Evolutionary conservation across 2,113 vertebrate genomes (phyloP).

Genomic region (Chloebia gouldiae): DNA sequence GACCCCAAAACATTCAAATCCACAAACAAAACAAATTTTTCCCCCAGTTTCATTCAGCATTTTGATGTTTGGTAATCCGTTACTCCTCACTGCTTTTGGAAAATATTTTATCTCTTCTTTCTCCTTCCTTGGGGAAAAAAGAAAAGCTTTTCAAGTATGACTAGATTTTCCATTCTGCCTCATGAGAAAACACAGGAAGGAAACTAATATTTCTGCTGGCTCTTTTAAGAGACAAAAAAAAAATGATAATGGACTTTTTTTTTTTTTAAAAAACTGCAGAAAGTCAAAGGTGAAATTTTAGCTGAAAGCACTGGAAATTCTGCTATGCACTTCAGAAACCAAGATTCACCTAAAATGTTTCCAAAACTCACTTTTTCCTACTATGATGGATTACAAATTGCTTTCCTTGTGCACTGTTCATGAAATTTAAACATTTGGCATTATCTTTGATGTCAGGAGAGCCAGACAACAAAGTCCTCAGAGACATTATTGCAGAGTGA

Average conservation of each 20-base stretch:
- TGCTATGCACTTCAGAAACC: neutral
- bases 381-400: neutral
- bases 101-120: neutral
- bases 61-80: neutral
- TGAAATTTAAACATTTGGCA: neutral
- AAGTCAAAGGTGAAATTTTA: neutral
- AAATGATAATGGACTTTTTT: neutral
- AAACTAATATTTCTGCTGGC: neutral
- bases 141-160: neutral
- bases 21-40: neutral
- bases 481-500: neutral
- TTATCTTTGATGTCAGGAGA: neutral
- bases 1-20: neutral
- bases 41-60: neutral
- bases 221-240: neutral
- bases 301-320: neutral
- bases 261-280: neutral
- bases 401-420: rapidly evolving
- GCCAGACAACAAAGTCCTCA: neutral
- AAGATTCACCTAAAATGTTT: neutral
- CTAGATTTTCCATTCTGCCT: neutral
- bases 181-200: neutral
- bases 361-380: neutral
- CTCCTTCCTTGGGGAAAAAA: neutral
- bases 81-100: neutral